Conservation (phyloP, 2,113 vertebrate genomes). For the Misgurnus anguillicaudatus region DNA sequence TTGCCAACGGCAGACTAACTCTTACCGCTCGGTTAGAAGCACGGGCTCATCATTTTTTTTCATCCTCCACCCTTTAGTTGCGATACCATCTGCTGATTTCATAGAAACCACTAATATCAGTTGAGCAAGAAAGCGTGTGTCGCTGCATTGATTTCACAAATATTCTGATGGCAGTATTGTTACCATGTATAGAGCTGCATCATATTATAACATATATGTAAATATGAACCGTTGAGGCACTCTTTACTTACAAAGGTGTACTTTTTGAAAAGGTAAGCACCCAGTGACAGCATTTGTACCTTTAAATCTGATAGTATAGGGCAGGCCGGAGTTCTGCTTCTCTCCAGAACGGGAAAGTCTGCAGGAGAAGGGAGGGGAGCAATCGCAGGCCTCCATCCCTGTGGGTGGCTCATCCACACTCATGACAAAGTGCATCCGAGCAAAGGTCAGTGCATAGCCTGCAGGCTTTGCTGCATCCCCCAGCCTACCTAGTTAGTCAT, state of each 20-base stretch:
- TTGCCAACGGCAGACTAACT: constrained; percentile 14
- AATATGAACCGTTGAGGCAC: too few relatives aligned
- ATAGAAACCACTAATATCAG: background rate
- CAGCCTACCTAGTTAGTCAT: constrained; percentile 56
- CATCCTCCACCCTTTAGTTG: background rate
- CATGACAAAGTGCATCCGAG: constrained; percentile 52
- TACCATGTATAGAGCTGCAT: too few relatives aligned
- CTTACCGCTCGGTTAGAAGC: background rate
- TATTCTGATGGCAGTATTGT: background rate
- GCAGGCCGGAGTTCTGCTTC: background rate
- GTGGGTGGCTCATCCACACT: constrained; percentile 54
- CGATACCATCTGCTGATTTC: constrained; percentile 26
- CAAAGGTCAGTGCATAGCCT: constrained; percentile 50
- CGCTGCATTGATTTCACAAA: background rate
- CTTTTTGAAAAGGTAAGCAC: too few relatives aligned
- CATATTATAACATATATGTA: too few relatives aligned
- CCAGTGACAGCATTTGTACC: background rate
- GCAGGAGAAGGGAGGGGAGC: constrained; percentile 30
- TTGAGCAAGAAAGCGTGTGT: background rate
- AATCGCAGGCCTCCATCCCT: constrained; percentile 46
- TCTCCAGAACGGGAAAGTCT: constrained; percentile 4
- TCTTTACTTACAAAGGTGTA: too few relatives aligned
- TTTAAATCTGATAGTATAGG: background rate
- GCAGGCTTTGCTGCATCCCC: constrained; percentile 52
- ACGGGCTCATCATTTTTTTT: background rate